Evolutionary conservation across 2,888 invertebrate species (phyloP).

Genomic region (Ichneumoninae sp.): DNA sequence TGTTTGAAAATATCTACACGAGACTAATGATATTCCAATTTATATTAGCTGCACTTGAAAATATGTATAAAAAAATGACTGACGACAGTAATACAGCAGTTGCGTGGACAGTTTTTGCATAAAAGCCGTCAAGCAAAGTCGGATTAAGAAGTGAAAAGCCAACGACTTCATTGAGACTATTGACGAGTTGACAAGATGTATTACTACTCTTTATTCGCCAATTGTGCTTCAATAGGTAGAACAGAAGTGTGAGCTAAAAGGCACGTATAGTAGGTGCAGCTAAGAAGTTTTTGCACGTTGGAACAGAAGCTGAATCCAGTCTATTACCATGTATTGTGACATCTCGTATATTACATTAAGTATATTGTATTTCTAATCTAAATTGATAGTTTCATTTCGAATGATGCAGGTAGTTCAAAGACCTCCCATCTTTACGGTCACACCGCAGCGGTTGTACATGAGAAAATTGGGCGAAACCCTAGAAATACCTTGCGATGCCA

Average conservation of each 20-base stretch:
- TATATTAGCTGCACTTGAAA: too few relatives aligned
- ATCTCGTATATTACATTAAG: constrained; percentile 7
- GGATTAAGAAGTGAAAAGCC: constrained; percentile 46
- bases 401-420: constrained; percentile 88
- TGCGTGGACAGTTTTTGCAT: constrained; percentile 5
- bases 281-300: constrained; percentile 34
- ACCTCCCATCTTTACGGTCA: constrained; percentile 92
- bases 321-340: constrained; percentile 20
- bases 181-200: constrained; percentile 72
- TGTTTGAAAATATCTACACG: too few relatives aligned
- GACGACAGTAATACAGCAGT: constrained; percentile 3
- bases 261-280: constrained; percentile 37
- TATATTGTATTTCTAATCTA: background rate
- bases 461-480: constrained; percentile 92
- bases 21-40: too few relatives aligned
- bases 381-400: constrained; percentile 15
- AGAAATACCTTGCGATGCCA: constrained; percentile 93
- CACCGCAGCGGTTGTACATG: constrained; percentile 94
- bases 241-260: constrained; percentile 21
- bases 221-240: constrained; percentile 70
- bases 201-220: constrained; percentile 76
- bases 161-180: constrained; percentile 71
- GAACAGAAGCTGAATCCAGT: background rate
- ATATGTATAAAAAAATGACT: constrained; percentile 4
- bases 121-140: constrained; percentile 29